Base-by-base conservation (phyloP, 1,140 invertebrate species). In the Drosophila saltans region DNA sequence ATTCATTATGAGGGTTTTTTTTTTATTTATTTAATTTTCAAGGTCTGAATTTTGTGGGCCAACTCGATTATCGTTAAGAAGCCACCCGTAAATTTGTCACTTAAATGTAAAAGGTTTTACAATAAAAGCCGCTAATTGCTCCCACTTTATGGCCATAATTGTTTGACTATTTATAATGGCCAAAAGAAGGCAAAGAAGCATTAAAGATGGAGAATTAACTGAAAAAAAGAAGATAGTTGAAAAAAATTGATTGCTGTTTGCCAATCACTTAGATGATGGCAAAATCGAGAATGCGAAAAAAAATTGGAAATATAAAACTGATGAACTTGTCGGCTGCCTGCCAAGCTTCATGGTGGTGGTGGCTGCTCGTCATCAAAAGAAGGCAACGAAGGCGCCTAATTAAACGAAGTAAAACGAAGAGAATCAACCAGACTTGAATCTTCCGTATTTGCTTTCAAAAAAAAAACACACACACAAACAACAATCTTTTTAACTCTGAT, bases 91-190 rank as follows among this genome's bases (percentile, higher is more conserved):
- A 74, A 72, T 69, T 88, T 86, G 83, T 86, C 82, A 79, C 75
- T 82, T 82, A 86, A 77, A 67, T 55, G 43, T 33, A 9, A 40
- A 43, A 55, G 55, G 48, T 67, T 71, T 66, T 61, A 67, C 59
- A 82, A 86, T 82, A 69, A 86, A 80, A 83, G 76, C 80, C 76
- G 76, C 83, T 86, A 82, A 88, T 88, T 86, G 83, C 80, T 73
- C 21, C 48, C 60, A 70, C 70, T 66, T 75, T 75, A 65, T 64
- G 48, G 45, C 63, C 69, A 80, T 77, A 82, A 82, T 73, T 86
- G 75, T 69, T 52, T 62, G 56, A 60, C 75, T 81, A 86, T 85
- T 76, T 79, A 63, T 70, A 69, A 58, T 57, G 60, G 55, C 36
- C 11, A 58, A 4, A 73, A 36, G 72, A 57, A 48, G 73, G 57